Conservation (phyloP, 2,113 vertebrate species). For the Catharus minimus region DNA sequence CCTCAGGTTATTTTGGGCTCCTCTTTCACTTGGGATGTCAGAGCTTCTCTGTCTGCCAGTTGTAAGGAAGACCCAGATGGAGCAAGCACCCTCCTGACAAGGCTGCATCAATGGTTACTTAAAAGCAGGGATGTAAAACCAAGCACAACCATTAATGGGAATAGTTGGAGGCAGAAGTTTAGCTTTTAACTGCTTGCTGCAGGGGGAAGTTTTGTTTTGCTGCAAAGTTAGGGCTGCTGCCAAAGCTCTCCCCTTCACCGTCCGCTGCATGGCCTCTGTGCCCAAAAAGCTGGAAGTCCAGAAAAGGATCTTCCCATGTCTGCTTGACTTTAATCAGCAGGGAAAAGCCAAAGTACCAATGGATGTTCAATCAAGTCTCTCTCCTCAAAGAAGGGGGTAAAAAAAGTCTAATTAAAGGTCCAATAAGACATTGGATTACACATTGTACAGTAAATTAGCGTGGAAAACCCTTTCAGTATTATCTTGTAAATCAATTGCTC, state of each 20-base stretch:
- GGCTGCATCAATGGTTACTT: neutral
- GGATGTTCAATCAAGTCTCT: neutral
- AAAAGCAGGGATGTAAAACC: neutral
- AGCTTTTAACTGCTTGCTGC: neutral
- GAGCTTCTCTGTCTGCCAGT: neutral
- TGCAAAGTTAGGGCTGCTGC: neutral
- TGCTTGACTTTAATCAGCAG: neutral
- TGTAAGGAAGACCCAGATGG: neutral
- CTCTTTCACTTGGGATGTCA: neutral
- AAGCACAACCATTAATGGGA: neutral
- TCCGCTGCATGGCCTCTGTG: fast-evolving
- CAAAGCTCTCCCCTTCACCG: fast-evolving
- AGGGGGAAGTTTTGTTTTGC: neutral
- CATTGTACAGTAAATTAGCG: neutral
- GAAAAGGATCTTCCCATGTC: neutral
- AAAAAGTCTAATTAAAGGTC: neutral
- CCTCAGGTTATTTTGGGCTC: neutral
- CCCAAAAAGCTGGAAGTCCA: fast-evolving
- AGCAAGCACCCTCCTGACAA: fast-evolving
- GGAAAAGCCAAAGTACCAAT: neutral
- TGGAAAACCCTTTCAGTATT: neutral
- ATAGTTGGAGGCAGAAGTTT: neutral
- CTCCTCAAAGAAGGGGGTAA: neutral
- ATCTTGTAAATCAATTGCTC: neutral
- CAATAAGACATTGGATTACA: neutral